These are phyloP conservation scores for Calliphora vomitoria DNA, from an alignment of 2,888 invertebrate species.

Conservation along the genomic window DNA sequence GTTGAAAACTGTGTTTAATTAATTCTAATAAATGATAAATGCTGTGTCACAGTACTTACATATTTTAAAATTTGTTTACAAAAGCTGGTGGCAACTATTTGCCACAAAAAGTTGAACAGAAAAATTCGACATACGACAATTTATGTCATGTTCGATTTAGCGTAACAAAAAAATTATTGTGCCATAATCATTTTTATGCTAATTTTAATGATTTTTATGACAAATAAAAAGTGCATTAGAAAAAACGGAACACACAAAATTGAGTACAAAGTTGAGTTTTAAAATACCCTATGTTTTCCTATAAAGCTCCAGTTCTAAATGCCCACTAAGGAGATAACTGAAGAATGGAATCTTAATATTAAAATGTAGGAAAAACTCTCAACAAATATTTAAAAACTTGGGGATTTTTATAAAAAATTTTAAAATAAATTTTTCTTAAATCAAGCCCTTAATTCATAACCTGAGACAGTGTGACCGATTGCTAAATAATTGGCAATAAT, in stretches of 20 bases:
- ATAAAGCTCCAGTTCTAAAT: no score
- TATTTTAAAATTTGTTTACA: slow-evolving; percentile 11
- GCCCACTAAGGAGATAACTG: no score
- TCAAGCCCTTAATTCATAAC: no score
- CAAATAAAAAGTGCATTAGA: not conserved
- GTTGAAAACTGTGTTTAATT: slow-evolving; percentile 53
- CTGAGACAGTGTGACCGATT: no score
- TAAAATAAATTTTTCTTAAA: no score
- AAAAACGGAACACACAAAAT: not conserved
- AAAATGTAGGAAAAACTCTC: no score
- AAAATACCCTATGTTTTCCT: no score
- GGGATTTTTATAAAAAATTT: no score
- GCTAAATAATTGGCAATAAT: no score
- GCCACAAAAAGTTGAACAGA: not conserved
- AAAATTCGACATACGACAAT: slow-evolving; percentile 35
- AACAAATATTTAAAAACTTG: no score
- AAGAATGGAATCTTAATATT: no score
- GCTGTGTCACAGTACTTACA: slow-evolving; percentile 41
- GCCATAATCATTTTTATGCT: slow-evolving; percentile 47
- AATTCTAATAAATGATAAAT: slow-evolving; percentile 70
- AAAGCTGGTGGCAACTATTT: slow-evolving; percentile 56
- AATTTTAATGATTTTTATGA: slow-evolving; percentile 52
- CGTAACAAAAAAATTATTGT: not conserved
- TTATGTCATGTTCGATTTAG: slow-evolving; percentile 63
- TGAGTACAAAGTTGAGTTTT: not conserved